phyloP scores from a whole-genome alignment of 1,140 invertebrate genomes.

The Rhagoletis pomonella region DNA sequence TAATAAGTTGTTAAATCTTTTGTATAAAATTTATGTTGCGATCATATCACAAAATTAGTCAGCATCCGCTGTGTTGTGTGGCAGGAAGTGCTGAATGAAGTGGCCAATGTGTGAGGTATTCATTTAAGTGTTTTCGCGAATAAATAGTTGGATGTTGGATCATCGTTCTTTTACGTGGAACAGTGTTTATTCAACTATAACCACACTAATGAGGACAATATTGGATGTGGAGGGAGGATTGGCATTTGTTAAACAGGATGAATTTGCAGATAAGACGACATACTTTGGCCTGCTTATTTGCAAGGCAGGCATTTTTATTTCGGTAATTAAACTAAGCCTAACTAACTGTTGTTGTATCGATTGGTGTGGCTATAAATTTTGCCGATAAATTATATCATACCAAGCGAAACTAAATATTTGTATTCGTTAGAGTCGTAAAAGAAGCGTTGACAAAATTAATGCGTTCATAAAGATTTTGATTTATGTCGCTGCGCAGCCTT shows the following conservation, averaged over 20 bases:
- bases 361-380: slow-evolving; percentile 8
- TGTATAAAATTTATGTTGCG: slow-evolving; percentile 45
- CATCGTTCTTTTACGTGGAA: slow-evolving; percentile 37
- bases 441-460: slow-evolving; percentile 48
- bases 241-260: background rate
- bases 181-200: slow-evolving; percentile 44
- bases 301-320: slow-evolving; percentile 5
- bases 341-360: background rate
- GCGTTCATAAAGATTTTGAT: slow-evolving; percentile 45
- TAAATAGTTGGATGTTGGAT: slow-evolving; percentile 3
- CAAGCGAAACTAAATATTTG: slow-evolving; percentile 26
- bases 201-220: background rate
- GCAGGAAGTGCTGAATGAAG: slow-evolving; percentile 41
- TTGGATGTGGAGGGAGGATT: background rate
- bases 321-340: slow-evolving; percentile 18
- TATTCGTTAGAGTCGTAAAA: slow-evolving; percentile 1
- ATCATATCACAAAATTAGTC: slow-evolving; percentile 52
- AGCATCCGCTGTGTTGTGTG: background rate
- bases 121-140: slow-evolving; percentile 10
- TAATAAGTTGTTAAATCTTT: slow-evolving; percentile 50
- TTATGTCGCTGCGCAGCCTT: slow-evolving; percentile 5
- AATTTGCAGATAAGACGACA: background rate
- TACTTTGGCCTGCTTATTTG: background rate
- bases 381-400: slow-evolving; percentile 12
- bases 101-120: slow-evolving; percentile 45